Evolutionary conservation across 2,113 vertebrate species (phyloP).

Genomic region (Corapipo altera): DNA sequence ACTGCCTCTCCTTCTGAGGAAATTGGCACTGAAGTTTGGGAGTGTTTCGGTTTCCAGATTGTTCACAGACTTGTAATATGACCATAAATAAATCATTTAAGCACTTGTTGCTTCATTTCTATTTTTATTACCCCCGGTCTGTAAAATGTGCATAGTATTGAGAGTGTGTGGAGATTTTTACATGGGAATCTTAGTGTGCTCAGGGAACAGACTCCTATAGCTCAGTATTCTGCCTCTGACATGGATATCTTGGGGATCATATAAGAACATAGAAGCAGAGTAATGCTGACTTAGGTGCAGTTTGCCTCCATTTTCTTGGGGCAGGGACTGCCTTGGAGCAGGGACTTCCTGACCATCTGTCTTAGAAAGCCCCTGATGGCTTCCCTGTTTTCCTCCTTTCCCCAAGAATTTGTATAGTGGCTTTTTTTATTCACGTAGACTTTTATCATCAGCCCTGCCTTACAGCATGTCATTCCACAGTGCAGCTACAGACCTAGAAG

Average conservation of each 20-base stretch:
- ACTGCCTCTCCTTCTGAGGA: neutral
- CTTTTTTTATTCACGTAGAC: neutral
- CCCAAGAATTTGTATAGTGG: neutral
- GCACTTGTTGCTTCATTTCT: neutral
- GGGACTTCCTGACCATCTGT: neutral
- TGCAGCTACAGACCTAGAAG: neutral
- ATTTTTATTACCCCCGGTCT: neutral
- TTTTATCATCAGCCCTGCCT: neutral
- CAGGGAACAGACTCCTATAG: neutral
- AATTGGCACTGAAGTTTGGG: neutral
- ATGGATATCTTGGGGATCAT: neutral
- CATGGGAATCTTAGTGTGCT: neutral
- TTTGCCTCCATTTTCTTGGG: neutral
- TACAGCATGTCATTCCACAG: neutral
- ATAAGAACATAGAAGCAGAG: neutral
- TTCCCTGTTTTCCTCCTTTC: neutral
- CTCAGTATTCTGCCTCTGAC: neutral
- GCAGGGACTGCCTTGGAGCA: neutral
- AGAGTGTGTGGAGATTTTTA: neutral
- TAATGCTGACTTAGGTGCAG: neutral
- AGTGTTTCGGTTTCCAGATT: slow-evolving; percentile 30
- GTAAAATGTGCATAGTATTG: neutral
- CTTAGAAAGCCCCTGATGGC: neutral
- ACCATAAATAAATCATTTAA: slow-evolving; percentile 11
- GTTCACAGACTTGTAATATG: neutral